These are phyloP conservation scores for Copidosoma floridanum DNA, from an alignment of 1,140 invertebrate species.

Conservation along the genomic window DNA sequence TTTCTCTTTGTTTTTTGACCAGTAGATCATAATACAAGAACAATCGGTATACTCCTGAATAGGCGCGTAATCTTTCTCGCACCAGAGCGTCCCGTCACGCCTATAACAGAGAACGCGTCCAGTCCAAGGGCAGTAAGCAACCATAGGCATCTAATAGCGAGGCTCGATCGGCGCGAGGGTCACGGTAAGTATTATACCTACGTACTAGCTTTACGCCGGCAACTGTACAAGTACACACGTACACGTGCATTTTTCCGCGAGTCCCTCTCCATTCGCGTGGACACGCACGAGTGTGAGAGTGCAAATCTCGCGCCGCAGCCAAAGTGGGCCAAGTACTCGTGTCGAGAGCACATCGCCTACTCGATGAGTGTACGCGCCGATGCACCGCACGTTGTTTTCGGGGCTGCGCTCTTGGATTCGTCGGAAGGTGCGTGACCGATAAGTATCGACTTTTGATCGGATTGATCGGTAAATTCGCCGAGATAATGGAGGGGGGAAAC, in stretches of 20 bases:
- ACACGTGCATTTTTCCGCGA: neutral
- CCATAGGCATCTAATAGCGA: neutral
- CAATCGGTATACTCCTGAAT: too few relatives aligned
- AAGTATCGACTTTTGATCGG: too few relatives aligned
- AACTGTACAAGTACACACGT: too few relatives aligned
- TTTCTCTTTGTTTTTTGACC: too few relatives aligned
- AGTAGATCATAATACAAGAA: too few relatives aligned
- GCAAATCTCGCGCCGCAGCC: slow-evolving; percentile 8
- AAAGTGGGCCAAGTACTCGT: slow-evolving; percentile 54
- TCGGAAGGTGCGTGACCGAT: neutral
- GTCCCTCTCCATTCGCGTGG: neutral
- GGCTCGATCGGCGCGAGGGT: neutral
- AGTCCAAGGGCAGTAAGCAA: neutral
- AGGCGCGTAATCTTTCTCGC: neutral
- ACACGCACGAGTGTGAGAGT: neutral
- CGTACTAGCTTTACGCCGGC: too few relatives aligned
- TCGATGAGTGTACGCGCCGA: slow-evolving; percentile 42
- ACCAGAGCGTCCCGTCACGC: too few relatives aligned
- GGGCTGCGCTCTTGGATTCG: neutral
- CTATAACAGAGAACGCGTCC: too few relatives aligned
- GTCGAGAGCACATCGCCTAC: slow-evolving; percentile 38
- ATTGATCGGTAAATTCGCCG: too few relatives aligned
- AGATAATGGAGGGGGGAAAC: too few relatives aligned
- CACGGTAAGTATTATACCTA: too few relatives aligned
- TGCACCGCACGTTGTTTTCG: neutral